Evolutionary conservation across 2,113 vertebrate species (phyloP), one percentile per base, ranked within the genome.

Genomic region (Odocoileus virginianus): DNA sequence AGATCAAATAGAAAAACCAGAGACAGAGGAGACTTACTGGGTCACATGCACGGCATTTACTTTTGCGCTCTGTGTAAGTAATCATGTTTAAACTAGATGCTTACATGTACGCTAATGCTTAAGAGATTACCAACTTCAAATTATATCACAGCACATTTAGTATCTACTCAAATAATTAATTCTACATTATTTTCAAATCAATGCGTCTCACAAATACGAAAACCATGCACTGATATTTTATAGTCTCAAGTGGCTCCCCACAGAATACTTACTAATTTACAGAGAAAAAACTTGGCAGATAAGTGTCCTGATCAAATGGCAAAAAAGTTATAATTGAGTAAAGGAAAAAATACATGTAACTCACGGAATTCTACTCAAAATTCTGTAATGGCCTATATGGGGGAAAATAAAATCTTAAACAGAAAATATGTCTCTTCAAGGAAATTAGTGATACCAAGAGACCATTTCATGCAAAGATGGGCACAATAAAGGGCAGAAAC

Each of bases 61-160:
- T 97, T 98, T 91, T 92, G 91, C 54, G 28, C 94, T 89, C 57
- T 61, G 64, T 84, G 33, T 82, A 85, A 93, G 61, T 21, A 0
- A 91, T 17, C 25, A 92, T 27, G 30, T 33, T 92, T 91, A 87
- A 36, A 94, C 57, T 74, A 93, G 19, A 58, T 58, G 60, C 19
- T 36, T 58, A 43, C 28, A 94, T 28, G 95, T 57, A 95, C 47
- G 6, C 55, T 85, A 78, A 78, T 79, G 45, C 90, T 13, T 95
- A 81, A 52, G 19, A 55, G 1, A 28, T 85, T 74, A 97, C 61
- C 23, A 87, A 95, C 25, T 96, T 60, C 82, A 33, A 94, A 50
- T 97, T 94, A 43, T 33, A 97, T 64, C n/a, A 96, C 40, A 94
- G 45, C 12, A 96, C 10, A 95, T n/a, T 94, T 87, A 94, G 50